A percentile compares a stretch with the other conserved stretches of the same genome.
Conservation (phyloP, 1,140 invertebrate species). For the Mizuhopecten yessoensis region DNA sequence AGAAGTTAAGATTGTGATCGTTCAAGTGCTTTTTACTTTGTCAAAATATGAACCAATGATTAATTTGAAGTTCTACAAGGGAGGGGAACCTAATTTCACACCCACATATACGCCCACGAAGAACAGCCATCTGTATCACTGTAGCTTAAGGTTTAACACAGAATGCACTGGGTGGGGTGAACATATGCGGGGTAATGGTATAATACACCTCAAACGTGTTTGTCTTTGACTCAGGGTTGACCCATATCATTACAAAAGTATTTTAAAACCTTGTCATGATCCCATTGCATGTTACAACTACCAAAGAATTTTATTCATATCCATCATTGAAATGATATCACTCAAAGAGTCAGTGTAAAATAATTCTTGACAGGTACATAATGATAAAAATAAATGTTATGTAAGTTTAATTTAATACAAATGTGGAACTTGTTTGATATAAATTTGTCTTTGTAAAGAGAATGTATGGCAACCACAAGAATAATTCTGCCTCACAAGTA, state of each 20-base stretch:
- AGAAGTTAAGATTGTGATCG: not conserved
- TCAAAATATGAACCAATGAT: not conserved
- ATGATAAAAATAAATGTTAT: not conserved
- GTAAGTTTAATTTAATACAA: not conserved
- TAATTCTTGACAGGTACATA: not conserved
- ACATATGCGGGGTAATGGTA: not conserved
- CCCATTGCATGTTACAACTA: not conserved
- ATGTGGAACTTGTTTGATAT: no score
- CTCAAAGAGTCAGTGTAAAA: not conserved
- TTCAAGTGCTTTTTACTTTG: not conserved
- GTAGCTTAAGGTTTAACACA: not conserved
- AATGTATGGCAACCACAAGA: not conserved
- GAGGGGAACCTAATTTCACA: not conserved
- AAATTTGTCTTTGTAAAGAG: not conserved
- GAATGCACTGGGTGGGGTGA: no score
- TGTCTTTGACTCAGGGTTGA: not conserved
- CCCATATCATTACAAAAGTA: not conserved
- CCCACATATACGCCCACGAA: conserved; percentile 12
- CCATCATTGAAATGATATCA: not conserved
- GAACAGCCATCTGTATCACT: not conserved
- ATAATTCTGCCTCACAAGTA: not conserved
- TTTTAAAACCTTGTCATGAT: not conserved
- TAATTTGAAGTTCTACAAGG: not conserved
- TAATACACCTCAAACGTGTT: not conserved
- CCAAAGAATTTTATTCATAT: not conserved